Evolutionary conservation across 2,797 vertebrate genomes (phyloP).

Genomic region (Sebastes cheni): DNA sequence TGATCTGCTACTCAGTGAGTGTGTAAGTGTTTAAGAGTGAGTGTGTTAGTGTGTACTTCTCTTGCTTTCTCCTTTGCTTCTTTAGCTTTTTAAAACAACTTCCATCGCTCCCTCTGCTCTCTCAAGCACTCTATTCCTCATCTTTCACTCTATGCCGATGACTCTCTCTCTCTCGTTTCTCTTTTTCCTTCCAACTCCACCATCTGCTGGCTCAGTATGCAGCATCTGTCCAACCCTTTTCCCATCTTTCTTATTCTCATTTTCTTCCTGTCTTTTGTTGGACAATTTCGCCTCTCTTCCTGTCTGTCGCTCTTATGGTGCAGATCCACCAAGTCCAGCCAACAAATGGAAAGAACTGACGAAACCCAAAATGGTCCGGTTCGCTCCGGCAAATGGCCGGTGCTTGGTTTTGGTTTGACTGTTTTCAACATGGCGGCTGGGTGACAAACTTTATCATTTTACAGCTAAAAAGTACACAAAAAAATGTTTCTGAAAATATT

Average conservation of each 20-base stretch:
- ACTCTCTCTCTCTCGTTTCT: background rate
- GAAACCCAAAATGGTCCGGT: too few species aligned
- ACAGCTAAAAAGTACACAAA: too few species aligned
- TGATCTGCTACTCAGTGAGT: conserved; percentile 24
- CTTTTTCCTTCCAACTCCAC: conserved; percentile 9
- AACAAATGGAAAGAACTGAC: too few species aligned
- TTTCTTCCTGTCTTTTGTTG: background rate
- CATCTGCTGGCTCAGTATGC: conserved; percentile 47
- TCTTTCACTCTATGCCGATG: background rate
- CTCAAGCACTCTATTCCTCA: background rate
- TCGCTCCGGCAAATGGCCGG: too few species aligned
- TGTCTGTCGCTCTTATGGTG: background rate
- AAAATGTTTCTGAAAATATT: too few species aligned
- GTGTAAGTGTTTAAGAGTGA: background rate
- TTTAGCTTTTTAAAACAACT: background rate
- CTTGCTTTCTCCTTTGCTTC: background rate
- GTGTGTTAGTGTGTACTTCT: background rate
- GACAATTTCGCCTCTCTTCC: background rate
- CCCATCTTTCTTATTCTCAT: conserved; percentile 12
- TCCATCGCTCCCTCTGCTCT: background rate
- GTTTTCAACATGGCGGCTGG: too few species aligned
- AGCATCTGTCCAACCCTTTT: conserved; percentile 32
- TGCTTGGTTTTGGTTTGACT: too few species aligned
- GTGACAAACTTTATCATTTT: too few species aligned
- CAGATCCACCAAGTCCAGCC: too few species aligned